A percentile compares a stretch with the other conserved stretches of the same genome.
Conservation (phyloP, 2,113 vertebrate species). For the Marmota monax region DNA sequence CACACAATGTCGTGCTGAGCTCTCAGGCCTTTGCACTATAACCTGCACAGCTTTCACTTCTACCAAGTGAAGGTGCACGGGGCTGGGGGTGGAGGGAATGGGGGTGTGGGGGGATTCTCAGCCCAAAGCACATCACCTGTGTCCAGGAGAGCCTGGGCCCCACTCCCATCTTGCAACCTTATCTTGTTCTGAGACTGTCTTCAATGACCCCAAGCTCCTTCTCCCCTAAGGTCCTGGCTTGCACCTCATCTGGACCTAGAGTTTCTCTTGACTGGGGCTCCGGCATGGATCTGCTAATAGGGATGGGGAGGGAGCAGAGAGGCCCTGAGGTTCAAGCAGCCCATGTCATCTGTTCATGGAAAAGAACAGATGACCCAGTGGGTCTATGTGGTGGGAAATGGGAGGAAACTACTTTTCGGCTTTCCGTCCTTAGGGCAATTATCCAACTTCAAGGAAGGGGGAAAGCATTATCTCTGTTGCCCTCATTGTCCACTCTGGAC, state of each 20-base stretch:
- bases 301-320: not conserved
- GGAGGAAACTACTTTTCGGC: not conserved
- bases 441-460: not conserved
- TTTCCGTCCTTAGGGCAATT: not conserved
- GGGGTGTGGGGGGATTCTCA: not conserved
- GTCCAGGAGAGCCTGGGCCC: no score
- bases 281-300: not conserved
- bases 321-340: not conserved
- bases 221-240: not conserved
- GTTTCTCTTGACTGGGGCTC: not conserved
- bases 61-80: not conserved
- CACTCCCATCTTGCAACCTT: not conserved
- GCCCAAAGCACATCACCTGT: accelerated
- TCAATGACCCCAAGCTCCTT: not conserved
- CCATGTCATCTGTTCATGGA: not conserved
- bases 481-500: not conserved
- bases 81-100: no score
- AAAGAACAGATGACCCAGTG: not conserved
- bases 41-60: not conserved
- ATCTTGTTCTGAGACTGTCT: not conserved
- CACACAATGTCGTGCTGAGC: not conserved
- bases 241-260: not conserved
- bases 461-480: not conserved
- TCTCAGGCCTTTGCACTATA: not conserved
- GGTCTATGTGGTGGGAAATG: not conserved